Evolutionary conservation across 2,888 invertebrate genomes (phyloP), one percentile per base, ranked within the genome.

Genomic region (Drosophila trichaetosa): DNA sequence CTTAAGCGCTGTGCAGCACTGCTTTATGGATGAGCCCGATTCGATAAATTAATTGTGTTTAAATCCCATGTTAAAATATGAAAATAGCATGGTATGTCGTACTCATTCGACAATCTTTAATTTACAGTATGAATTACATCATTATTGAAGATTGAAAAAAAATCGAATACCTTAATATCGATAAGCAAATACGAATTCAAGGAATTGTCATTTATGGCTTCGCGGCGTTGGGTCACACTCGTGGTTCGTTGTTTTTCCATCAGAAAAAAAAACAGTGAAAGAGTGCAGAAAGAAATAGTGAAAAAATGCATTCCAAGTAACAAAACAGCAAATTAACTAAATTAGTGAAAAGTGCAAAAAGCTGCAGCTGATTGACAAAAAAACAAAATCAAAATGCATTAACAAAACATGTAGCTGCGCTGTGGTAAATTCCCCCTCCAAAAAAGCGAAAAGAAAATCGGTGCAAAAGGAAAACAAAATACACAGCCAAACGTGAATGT

Each of bases 401-500:
- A n/a, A n/a, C 53, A 60, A 52, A 76, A 27, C 48, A 82, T 84
- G 61, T 87, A 79, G 79, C 57, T 72, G 54, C 60, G 61, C 66
- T 63, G 69, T 73, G 68, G 66, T 54, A 59, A 21, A 67, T 69
- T 31, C 36, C 36, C 27, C 27, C 13, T 7, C 7, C 62, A 63
- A 36, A 6, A 58, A 69, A 65, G 64, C 16, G 66, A 60, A 61
- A 73, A 63, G 78, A 87, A 87, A 71, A 84, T 89, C 85, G 82
- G 74, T 74, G 60, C 54, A 63, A 80, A 87, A 83, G 68, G 68
- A 80, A 79, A 82, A 83, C 71, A 77, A 80, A 78, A 80, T 73
- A 80, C 80, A 70, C 76, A 83, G 49, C 60, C 76, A 80, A 88
- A 86, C 68, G 65, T 82, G 82, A 89, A 89, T 80, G 73, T 79